These are phyloP conservation scores for Sarcophaga rosellei DNA, from an alignment of 2,888 invertebrate genomes.

Conservation along the genomic window DNA sequence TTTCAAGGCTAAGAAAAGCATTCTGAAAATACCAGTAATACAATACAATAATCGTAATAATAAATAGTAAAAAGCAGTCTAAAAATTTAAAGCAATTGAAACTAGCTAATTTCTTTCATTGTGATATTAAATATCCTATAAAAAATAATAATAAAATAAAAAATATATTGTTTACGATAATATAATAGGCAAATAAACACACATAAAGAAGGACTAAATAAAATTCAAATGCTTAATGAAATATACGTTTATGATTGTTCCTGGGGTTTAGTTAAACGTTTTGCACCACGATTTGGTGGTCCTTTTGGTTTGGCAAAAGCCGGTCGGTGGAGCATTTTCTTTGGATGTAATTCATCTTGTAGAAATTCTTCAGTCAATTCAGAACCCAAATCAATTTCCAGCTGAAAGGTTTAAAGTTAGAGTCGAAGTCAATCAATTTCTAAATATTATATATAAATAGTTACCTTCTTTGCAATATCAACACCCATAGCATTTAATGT, in stretches of 20 bases:
- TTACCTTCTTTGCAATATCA: slow-evolving; percentile 92
- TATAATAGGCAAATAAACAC: neutral
- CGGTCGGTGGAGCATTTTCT: slow-evolving; percentile 91
- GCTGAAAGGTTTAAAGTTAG: slow-evolving; percentile 82
- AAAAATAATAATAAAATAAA: slow-evolving; percentile 5
- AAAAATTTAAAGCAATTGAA: slow-evolving; percentile 38
- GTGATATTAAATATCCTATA: slow-evolving; percentile 10
- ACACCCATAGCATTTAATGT: slow-evolving; percentile 90
- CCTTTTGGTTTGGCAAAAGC: slow-evolving; percentile 99
- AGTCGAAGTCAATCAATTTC: neutral
- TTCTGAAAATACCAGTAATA: slow-evolving; percentile 7
- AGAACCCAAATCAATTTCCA: slow-evolving; percentile 94
- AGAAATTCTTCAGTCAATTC: slow-evolving; percentile 95
- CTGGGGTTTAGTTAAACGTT: slow-evolving; percentile 90
- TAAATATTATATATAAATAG: neutral
- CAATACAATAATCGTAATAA: neutral
- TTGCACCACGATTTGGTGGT: slow-evolving; percentile 95
- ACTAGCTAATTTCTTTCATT: slow-evolving; percentile 35
- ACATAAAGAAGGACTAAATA: neutral
- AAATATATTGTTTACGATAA: too few species aligned
- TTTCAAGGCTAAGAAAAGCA: slow-evolving; percentile 55
- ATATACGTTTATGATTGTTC: slow-evolving; percentile 71
- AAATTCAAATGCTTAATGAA: slow-evolving; percentile 2
- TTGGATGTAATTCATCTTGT: slow-evolving; percentile 96
- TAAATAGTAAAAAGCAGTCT: slow-evolving; percentile 33